Base-by-base conservation (phyloP, 2,888 invertebrate genomes). In the Boloria euphrosyne region DNA sequence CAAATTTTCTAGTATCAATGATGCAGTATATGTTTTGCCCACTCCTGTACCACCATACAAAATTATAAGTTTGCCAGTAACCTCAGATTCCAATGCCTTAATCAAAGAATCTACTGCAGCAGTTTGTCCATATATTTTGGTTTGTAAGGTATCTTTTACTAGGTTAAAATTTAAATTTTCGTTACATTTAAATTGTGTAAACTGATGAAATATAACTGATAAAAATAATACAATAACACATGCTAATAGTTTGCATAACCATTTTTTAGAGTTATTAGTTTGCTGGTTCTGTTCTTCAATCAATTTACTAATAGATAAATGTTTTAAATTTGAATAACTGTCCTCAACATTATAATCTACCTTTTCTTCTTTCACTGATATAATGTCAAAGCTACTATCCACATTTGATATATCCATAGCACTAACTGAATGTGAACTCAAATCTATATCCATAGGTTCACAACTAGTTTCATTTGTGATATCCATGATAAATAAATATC, bases 371-470 rank as follows among this genome's bases (percentile, higher is more conserved):
- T 67, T 43, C 13, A 54, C 44, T 17, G 52, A 52, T 13, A 62
- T 54, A 50, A 22, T 49, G n/a, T 59, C 53, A 22, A 60, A 64
- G 38, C 43, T 47, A n/a, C 31, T 65, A 5, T 81, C 81, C 68
- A 72, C 74, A 49, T 75, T 79, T 7, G 89, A 87, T 71, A 86
- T 80, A 62, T 89, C 89, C 84, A 86, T 86, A 22, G 78, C 79
- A 69, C 72, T 79, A 54, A 73, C 70, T 14, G 91, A 91, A 76
- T 81, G 79, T 57, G 72, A 69, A 76, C 90, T 91, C 58, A 83
- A 64, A 76, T 92, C 91, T 59, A 92, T 76, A 57, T 92, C 91
- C 91, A 92, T 92, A 10, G 91, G 89, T 72, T 91, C 91, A 71
- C 70, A 84, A 71, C 83, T 87, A 43, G 72, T 64, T 67, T 85